Base-by-base conservation (phyloP, 2,888 invertebrate genomes). In the Acleris literana region DNA sequence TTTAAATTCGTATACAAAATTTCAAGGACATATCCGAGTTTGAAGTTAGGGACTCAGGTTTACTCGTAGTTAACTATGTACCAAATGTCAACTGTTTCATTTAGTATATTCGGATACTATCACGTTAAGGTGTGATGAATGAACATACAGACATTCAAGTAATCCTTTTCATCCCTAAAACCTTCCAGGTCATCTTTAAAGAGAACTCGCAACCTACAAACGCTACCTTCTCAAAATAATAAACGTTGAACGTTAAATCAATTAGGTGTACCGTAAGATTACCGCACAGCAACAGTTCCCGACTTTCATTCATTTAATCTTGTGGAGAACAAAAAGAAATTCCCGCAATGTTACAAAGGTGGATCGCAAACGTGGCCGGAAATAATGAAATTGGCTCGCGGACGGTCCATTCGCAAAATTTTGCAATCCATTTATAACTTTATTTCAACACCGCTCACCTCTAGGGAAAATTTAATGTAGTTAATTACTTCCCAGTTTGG, bases 371-470 rank as follows among this genome's bases (percentile, higher is more conserved):
- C 57, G 25, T 59, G 53, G 68, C 66, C 57, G 44, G 72, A 65
- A 74, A 73, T 79, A 79, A 77, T 78, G 71, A 69, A 75, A 79
- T 79, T 77, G 77, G 74, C 72, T 64, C 69, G 72, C 72, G 72
- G 72, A 60, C 70, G 68, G 68, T 67, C 71, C 71, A 70, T 71
- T 72, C 72, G 68, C 67, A 63, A 74, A 76, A 73, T 75, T 79
- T 75, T 70, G 70, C 73, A 77, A 78, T 72, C 72, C 69, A 71
- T 72, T 79, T 79, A 77, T 74, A 77, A 77, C 73, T 79, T 76
- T 67, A 77, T 76, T 76, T 73, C 71, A 63, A 60, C 64, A 63
- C 70, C 66, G 70, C 68, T 72, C 69, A 69, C 69, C 63, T 67
- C 55, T 33, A 62, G 62, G 55, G 56, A 72, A 74, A 73, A 72